A percentile compares a stretch with the other conserved stretches of the same genome.
Evolutionary conservation across 2,888 invertebrate species (phyloP).

Genomic region (Pachliopta kotzebuea): DNA sequence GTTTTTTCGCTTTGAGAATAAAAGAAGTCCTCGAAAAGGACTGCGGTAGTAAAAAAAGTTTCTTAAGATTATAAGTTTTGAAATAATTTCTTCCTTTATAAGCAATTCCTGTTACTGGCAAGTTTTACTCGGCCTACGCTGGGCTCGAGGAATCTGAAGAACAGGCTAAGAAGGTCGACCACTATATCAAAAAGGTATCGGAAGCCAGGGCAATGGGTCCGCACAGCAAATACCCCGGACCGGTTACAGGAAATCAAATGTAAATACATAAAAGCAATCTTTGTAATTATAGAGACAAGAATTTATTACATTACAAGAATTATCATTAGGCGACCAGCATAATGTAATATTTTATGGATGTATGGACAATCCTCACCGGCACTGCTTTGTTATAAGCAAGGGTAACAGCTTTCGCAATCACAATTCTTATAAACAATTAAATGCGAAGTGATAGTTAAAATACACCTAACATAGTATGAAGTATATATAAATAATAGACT

Average conservation of each 20-base stretch:
- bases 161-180: neutral
- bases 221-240: neutral
- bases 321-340: too few relatives aligned
- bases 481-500: too few relatives aligned
- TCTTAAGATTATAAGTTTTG: neutral
- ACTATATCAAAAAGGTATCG: neutral
- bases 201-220: neutral
- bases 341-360: too few relatives aligned
- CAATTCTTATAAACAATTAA: too few relatives aligned
- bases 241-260: neutral
- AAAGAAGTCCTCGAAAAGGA: too few relatives aligned
- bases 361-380: too few relatives aligned
- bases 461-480: conserved; percentile 30
- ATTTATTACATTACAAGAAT: neutral
- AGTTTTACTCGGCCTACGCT: conserved; percentile 59
- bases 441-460: too few relatives aligned
- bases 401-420: too few relatives aligned
- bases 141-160: neutral
- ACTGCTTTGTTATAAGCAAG: too few relatives aligned
- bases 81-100: conserved; percentile 3
- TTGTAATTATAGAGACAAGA: neutral
- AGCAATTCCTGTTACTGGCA: conserved; percentile 33
- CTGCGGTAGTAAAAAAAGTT: neutral
- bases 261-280: neutral
- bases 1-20: too few relatives aligned